Evolutionary conservation across 2,888 invertebrate genomes (phyloP), one percentile per base, ranked within the genome.

Genomic region (Sepiola atlantica): DNA sequence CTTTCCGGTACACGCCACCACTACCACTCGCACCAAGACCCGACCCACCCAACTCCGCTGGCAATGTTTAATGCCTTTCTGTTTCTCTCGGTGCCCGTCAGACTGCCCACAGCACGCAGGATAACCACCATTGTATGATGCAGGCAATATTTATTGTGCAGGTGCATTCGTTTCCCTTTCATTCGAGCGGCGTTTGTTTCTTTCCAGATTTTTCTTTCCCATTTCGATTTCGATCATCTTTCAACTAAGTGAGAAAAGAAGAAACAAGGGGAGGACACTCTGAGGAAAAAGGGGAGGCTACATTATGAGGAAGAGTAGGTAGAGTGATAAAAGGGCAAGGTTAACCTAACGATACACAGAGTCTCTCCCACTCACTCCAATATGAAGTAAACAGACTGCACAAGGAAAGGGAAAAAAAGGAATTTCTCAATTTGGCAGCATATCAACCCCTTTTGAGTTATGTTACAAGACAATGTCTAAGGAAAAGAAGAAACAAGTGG

Each of bases 91-190:
- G 77, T 77, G 77, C 77, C 77, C 77, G 77, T 77, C 77, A 32
- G 77, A 32, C 77, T 77, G 77, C n/a, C 77, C 77, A 77, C 77
- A 77, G 77, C 16, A 77, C n/a, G n/a, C 77, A 32, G 45, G 77
- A 77, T 77, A 77, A 77, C 77, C 77, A 77, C 14, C n/a, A n/a
- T 77, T 32, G 77, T 77, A 77, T 77, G 45, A 45, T 2, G 77
- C n/a, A 77, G 77, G 77, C n/a, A 77, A 77, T 77, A 77, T 77
- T 77, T 77, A 77, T 77, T 77, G 77, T 77, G 77, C 77, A 77
- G 77, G 77, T 77, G 77, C 77, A 32, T 32, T 77, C n/a, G 14
- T 77, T 61, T 61, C 28, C 28, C 24, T 61, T 45, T 24, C 21
- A 10, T 21, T 61, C 28, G 24, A 24, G 21, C 24, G 21, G 2